Evolutionary conservation across 2,888 invertebrate genomes (phyloP), one percentile per base, ranked within the genome.

Genomic region (Thereva unica): DNA sequence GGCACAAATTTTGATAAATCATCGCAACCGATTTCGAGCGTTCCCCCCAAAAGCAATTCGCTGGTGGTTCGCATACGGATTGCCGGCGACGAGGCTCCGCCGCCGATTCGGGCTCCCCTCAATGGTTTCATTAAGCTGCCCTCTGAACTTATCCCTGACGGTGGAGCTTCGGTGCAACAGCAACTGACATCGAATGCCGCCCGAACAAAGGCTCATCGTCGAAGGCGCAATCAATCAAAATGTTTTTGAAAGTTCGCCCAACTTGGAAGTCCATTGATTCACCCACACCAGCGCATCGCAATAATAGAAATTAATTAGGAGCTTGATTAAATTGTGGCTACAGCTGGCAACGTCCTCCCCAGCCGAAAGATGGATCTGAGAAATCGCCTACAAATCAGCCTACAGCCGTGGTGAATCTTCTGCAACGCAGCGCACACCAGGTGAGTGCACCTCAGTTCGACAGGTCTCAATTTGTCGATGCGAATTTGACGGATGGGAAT

Each of bases 1-100:
- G 61, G 50, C 61, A 49, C 49, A 61, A 61, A 61, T 61, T 61
- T 61, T 61, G 61, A 61, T 61, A 61, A 50, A 61, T 61, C 61
- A 61, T 61, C 61, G 37, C 7, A 37, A 42, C 50, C 34, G 50
- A 61, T 23, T 23, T 23, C 23, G 23, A 23, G 23, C 23, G 23
- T 23, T 23, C 23, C 23, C 23, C 23, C 23, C 23, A 23, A 23
- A 23, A 23, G 23, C 23, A 23, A 23, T 23, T 23, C 23, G 23
- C 23, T 23, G 23, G 23, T 23, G 23, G 23, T 23, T 23, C 23
- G 23, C 23, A 23, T 23, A 23, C 23, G 23, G 1, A 23, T 23
- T 23, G 23, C 7, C 42, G n/a, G 4, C 42, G n/a, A 42, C 42
- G 23, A 37, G 38, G 59, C 52, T 52, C 52, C 37, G 38, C 52